Conservation (phyloP, 2,797 vertebrate species). For the Pseudopleuronectes americanus region DNA sequence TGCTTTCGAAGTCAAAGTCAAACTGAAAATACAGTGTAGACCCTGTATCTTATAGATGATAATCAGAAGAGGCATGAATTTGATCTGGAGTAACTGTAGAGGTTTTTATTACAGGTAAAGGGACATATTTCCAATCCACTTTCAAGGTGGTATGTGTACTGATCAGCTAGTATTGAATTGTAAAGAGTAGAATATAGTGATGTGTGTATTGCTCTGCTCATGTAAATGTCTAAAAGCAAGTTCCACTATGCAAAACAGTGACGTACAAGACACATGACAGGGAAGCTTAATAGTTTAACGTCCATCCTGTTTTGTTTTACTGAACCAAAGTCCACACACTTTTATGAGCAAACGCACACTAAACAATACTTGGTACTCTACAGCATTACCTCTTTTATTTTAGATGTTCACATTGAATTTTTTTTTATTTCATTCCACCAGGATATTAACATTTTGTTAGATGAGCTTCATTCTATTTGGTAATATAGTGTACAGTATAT, state of each 20-base stretch:
- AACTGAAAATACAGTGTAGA: constrained; percentile 1
- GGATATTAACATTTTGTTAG: background rate
- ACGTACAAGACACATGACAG: background rate
- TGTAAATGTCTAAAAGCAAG: background rate
- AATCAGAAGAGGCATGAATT: background rate
- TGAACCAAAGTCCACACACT: background rate
- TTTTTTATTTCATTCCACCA: background rate
- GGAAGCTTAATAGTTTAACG: background rate
- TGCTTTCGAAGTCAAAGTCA: background rate
- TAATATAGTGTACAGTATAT: background rate
- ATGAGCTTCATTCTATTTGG: background rate
- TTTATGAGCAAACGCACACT: background rate
- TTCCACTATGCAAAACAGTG: constrained; percentile 8
- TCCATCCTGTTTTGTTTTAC: background rate
- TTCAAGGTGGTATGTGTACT: constrained; percentile 10
- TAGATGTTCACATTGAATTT: background rate
- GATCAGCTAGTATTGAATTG: background rate
- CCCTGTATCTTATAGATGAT: background rate
- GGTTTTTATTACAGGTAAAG: constrained; percentile 16
- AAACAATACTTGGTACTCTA: background rate
- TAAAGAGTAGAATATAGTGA: background rate
- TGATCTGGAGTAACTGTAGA: too few species aligned
- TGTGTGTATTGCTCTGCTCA: background rate
- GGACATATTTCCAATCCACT: background rate
- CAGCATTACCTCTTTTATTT: background rate